phyloP scores from a whole-genome alignment of 2,113 vertebrate species.

The Podiceps cristatus region DNA sequence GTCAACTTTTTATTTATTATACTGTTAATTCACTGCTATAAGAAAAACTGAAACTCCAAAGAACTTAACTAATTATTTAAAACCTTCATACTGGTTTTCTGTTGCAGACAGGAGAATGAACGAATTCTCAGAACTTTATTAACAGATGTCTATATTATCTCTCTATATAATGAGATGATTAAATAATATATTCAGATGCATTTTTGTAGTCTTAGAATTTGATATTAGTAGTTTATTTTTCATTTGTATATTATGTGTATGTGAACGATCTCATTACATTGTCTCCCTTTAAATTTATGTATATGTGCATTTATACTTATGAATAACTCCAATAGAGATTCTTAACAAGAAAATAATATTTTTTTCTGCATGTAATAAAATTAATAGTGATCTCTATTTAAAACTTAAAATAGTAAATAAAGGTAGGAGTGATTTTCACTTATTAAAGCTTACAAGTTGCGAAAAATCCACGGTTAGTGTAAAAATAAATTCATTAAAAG shows the following conservation, averaged over 20 bases:
- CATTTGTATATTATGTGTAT: background rate
- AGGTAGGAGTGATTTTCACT: background rate
- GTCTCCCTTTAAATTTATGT: background rate
- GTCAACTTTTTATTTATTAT: background rate
- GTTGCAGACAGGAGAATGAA: background rate
- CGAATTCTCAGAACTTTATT: background rate
- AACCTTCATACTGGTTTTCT: background rate
- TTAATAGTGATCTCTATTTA: background rate
- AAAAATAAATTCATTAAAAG: background rate
- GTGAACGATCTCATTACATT: background rate
- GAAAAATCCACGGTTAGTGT: background rate
- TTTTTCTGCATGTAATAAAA: background rate
- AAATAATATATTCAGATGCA: background rate
- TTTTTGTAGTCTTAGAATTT: background rate
- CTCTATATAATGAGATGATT: background rate
- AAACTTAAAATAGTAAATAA: background rate
- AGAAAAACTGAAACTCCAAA: background rate
- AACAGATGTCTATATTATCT: rapidly evolving
- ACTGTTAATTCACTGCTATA: background rate
- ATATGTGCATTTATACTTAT: background rate
- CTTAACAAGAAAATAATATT: background rate
- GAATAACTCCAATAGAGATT: background rate
- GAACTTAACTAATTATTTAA: background rate
- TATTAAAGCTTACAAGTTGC: background rate
- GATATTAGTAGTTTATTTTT: background rate